These are phyloP conservation scores for Drosophila mimica DNA, from an alignment of 2,888 invertebrate species.

Conservation along the genomic window DNA sequence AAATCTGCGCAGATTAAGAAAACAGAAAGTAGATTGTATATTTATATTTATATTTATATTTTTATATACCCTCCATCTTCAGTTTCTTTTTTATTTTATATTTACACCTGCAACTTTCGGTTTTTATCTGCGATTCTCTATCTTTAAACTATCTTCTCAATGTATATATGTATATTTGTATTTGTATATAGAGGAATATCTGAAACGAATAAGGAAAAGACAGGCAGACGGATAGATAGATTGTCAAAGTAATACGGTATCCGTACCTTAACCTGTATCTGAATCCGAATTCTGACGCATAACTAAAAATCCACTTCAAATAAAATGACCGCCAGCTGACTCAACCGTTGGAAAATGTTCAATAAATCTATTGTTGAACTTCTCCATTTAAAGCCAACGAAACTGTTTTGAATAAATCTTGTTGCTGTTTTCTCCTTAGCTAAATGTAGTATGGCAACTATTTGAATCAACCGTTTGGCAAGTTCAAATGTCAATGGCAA, in stretches of 20 bases:
- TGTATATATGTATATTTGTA: too few species aligned
- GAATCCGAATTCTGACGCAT: constrained; percentile 8
- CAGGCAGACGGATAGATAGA: neutral
- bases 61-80: neutral
- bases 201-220: neutral
- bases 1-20: neutral
- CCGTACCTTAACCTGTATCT: neutral
- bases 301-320: neutral
- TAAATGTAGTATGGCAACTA: constrained; percentile 18
- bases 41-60: neutral
- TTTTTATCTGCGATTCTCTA: neutral
- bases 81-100: neutral
- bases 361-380: constrained; percentile 30
- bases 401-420: constrained; percentile 33
- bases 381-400: constrained; percentile 2
- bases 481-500: constrained; percentile 80
- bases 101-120: neutral
- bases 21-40: neutral
- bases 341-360: constrained; percentile 16
- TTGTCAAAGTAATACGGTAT: constrained; percentile 1
- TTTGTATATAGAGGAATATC: neutral
- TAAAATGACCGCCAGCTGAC: constrained; percentile 25
- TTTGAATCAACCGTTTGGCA: constrained; percentile 46
- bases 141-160: neutral
- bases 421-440: constrained; percentile 10